Base-by-base conservation (phyloP, 2,888 invertebrate species). In the Caprella mutica region DNA sequence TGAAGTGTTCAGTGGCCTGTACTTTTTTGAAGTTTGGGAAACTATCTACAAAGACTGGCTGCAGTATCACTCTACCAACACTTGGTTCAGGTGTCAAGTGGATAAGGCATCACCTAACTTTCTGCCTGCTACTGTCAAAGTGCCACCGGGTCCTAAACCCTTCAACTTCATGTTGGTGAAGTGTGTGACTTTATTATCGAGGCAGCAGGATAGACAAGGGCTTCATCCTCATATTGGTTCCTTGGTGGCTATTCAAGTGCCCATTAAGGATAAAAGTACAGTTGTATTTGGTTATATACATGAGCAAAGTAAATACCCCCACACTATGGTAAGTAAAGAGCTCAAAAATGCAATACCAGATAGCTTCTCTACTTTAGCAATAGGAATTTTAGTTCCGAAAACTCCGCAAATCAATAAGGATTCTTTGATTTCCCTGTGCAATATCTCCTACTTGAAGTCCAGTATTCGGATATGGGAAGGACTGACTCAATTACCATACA, bases 21-120 rank as follows among this genome's bases (percentile, higher is more conserved):
- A 59, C 5, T 63, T 59, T 29, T 55, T 55, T 24, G 63, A 63
- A 48, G 43, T 59, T 35, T 63, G 63, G 63, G 63, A 63, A 30
- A 52, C 30, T 33, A 40, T 63, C 12, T 63, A 43, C 35, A 55
- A 48, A 29, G 63, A 63, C 33, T 63, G 63, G 63, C n/a, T 52
- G 2, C 40, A 55, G 29, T 55, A 42, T 43, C 51, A 26, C 8
- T 24, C 42, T n/a, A 39, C 35, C 19, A 56, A 42, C 39, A n/a
- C 33, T 12, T 52, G 43, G 48, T 52, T 59, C 5, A 51, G 52
- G 30, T 35, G 55, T 30, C 35, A 52, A 35, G 43, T 63, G 42
- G 57, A 58, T 39, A 33, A 29, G 6, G n/a, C 58, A 14, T 21
- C 38, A 23, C 38, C 52, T 30, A 52, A 33, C n/a, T 42, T 43